Percentiles rank a stretch among this genome's conserved stretches.
These are phyloP conservation scores for Goniozus legneri DNA, from an alignment of 1,140 invertebrate species.

Conservation along the genomic window DNA sequence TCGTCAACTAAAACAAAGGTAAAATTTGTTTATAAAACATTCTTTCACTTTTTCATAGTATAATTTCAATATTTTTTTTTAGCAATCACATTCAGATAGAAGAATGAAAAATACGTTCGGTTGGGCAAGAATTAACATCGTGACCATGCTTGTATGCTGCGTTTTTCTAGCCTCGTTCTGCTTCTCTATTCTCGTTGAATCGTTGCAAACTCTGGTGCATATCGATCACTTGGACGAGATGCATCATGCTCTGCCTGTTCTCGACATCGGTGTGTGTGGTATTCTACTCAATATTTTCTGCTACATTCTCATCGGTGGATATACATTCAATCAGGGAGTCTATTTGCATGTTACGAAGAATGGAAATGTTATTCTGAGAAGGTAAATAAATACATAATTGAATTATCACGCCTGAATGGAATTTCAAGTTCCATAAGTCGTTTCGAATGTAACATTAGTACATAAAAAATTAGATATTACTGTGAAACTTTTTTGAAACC, in stretches of 20 bases:
- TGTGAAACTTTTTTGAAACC: conserved; percentile 34
- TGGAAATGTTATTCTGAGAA: conserved; percentile 64
- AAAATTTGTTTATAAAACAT: conserved; percentile 1
- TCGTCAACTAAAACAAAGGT: conserved; percentile 30
- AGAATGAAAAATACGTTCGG: conserved; percentile 84
- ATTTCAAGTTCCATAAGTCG: not conserved
- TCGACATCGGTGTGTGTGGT: conserved; percentile 64
- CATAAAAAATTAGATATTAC: not conserved
- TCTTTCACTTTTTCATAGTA: not conserved
- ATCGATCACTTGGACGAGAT: conserved; percentile 74
- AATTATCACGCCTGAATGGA: not conserved
- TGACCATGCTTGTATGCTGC: conserved; percentile 77
- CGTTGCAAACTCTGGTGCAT: conserved; percentile 74
- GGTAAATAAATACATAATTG: conserved; percentile 31
- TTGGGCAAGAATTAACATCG: conserved; percentile 83
- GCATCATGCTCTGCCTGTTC: conserved; percentile 62
- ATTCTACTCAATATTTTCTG: conserved; percentile 68
- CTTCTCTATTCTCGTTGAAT: conserved; percentile 78
- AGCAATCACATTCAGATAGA: conserved; percentile 58
- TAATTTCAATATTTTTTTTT: conserved; percentile 7
- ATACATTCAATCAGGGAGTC: conserved; percentile 73
- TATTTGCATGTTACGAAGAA: conserved; percentile 65
- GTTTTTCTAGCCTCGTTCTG: conserved; percentile 80
- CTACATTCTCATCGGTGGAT: conserved; percentile 73
- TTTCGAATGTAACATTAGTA: not conserved